Conservation (phyloP, 2,888 invertebrate species). For the Drosophila meridiana region DNA sequence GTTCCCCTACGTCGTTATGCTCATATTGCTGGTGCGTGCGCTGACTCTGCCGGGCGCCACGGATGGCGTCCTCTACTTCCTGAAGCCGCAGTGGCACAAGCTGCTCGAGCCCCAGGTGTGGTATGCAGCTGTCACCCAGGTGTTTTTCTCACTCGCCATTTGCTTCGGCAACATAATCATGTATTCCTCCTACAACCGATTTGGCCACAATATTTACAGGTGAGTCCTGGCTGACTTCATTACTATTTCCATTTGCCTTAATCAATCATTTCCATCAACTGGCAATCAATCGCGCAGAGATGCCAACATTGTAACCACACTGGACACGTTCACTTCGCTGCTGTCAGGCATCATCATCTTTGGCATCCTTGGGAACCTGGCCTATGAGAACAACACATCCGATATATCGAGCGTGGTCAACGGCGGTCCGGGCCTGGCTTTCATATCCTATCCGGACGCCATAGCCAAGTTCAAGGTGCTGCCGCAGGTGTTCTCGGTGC, state of each 20-base stretch:
- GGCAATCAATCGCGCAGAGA: slow-evolving; percentile 86
- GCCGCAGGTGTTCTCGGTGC: slow-evolving; percentile 86
- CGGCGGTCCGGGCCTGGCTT: slow-evolving; percentile 91
- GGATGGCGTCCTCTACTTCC: slow-evolving; percentile 88
- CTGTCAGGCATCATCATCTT: slow-evolving; percentile 93
- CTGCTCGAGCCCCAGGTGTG: slow-evolving; percentile 86
- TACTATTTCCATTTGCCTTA: too few relatives aligned
- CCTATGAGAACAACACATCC: slow-evolving; percentile 87
- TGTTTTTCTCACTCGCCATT: slow-evolving; percentile 88
- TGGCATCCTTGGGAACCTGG: slow-evolving; percentile 92
- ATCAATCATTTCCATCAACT: neutral
- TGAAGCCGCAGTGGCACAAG: slow-evolving; percentile 88
- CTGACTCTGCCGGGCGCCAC: slow-evolving; percentile 87
- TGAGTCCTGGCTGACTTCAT: slow-evolving; percentile 58
- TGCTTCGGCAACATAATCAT: slow-evolving; percentile 88
- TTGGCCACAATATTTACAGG: slow-evolving; percentile 87
- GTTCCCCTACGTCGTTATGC: slow-evolving; percentile 88
- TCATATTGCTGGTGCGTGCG: slow-evolving; percentile 87
- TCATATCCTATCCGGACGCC: slow-evolving; percentile 89
- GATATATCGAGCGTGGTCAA: slow-evolving; percentile 89
- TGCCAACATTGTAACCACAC: slow-evolving; percentile 91
- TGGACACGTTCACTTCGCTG: slow-evolving; percentile 93
- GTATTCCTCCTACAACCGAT: slow-evolving; percentile 88
- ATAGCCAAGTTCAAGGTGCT: slow-evolving; percentile 86
- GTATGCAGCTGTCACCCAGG: slow-evolving; percentile 88